A percentile compares a stretch with the other conserved stretches of the same genome.
Conservation (phyloP, 1,140 invertebrate genomes). For the Drosophila kohkoa region DNA sequence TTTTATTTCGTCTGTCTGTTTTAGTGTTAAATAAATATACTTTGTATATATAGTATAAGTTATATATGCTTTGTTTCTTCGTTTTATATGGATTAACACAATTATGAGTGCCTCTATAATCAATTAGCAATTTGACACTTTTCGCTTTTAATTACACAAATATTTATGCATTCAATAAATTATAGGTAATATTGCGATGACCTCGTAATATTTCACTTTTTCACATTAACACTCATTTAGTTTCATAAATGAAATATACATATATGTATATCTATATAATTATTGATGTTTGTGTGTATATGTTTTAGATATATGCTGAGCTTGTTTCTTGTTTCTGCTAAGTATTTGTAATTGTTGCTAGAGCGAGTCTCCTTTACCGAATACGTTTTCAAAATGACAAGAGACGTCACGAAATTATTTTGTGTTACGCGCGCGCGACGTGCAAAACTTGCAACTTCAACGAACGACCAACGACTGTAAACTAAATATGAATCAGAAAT, state of each 20-base stretch:
- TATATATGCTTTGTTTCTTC: conserved; percentile 29
- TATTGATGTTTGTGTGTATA: conserved; percentile 7
- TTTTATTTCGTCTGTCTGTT: conserved; percentile 42
- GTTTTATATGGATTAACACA: conserved; percentile 60
- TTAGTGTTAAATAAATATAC: conserved; percentile 21
- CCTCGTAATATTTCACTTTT: conserved; percentile 57
- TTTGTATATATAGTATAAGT: too few species aligned
- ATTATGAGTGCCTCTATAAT: conserved; percentile 27
- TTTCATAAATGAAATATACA: conserved; percentile 21
- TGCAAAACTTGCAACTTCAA: conserved; percentile 65
- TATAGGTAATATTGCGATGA: conserved; percentile 22
- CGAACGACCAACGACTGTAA: conserved; percentile 62
- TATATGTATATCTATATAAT: neutral
- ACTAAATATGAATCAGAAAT: conserved; percentile 57
- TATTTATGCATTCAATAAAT: conserved; percentile 14
- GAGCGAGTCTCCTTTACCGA: conserved; percentile 49
- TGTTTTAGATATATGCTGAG: neutral
- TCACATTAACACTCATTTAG: conserved; percentile 60
- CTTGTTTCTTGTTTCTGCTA: conserved; percentile 7
- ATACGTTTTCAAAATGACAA: conserved; percentile 14
- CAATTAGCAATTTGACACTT: conserved; percentile 39
- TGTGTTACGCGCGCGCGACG: conserved; percentile 37
- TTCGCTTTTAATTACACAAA: conserved; percentile 18
- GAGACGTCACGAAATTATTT: conserved; percentile 4
- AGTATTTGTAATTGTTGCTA: conserved; percentile 49